Conservation (phyloP, 2,888 invertebrate genomes). For the Mythimna vitellina region DNA sequence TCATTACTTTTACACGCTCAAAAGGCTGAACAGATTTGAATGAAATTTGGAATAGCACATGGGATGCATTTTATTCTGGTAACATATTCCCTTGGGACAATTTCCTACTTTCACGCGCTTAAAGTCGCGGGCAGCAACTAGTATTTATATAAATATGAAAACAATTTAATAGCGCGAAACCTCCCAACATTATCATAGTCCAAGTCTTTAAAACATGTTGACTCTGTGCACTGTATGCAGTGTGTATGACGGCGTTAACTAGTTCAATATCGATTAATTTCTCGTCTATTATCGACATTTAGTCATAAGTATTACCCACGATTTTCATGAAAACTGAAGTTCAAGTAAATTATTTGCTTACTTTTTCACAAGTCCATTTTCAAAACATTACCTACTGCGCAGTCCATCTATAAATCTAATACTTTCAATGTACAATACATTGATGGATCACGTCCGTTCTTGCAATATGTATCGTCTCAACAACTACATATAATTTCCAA, state of each 20-base stretch:
- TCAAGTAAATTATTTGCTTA: neutral
- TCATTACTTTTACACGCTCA: no score
- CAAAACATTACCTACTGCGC: conserved; percentile 3
- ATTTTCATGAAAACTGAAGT: neutral
- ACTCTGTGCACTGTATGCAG: no score
- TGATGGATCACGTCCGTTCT: conserved; percentile 63
- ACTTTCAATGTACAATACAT: conserved; percentile 44
- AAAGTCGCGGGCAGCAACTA: no score
- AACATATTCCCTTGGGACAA: no score
- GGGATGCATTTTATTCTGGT: no score
- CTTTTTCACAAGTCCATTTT: neutral
- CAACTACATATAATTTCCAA: conserved; percentile 3
- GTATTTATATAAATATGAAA: neutral
- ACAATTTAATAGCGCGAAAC: neutral
- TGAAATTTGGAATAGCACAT: no score
- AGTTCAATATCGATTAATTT: no score
- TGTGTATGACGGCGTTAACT: no score
- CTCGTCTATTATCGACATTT: neutral
- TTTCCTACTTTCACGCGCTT: no score
- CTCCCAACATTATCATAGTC: neutral
- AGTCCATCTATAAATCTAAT: conserved; percentile 55
- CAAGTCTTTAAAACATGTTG: no score
- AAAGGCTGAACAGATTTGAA: no score
- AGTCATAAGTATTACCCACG: neutral
- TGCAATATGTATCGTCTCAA: conserved; percentile 29